Evolutionary conservation across 2,113 vertebrate genomes (phyloP), one percentile per base, ranked within the genome.

Genomic region (Percina caprodes): DNA sequence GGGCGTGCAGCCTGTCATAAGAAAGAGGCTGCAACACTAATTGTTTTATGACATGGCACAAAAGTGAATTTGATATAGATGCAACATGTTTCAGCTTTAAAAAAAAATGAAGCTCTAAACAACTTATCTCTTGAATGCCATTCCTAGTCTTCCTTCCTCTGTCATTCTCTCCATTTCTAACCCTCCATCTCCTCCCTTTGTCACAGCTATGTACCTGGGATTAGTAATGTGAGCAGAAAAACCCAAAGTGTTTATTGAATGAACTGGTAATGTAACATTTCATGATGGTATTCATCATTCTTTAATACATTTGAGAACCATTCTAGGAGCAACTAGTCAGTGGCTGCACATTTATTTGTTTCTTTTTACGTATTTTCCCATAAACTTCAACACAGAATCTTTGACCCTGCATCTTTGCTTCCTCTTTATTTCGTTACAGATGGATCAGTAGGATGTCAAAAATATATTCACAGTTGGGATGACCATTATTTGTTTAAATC

Each of bases 261-360:
- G 23, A 85, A 83, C 55, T 24, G 19, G 26, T 23, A 26, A 78
- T 54, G 77, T 30, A 74, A 55, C 45, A 70, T 75, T 62, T 82
- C 74, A 71, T 60, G 46, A 48, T 19, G 51, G 30, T 69, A 63
- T 80, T 51, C 62, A 77, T 74, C 24, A 49, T 69, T 75, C 66
- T 46, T 54, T 45, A 80, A 83, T 83, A 69, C 52, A 83, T 88
- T 70, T 74, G 35, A 77, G 63, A 67, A 15, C 67, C 45, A 69
- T 55, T 56, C n/a, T 10, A 9, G 24, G 24, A 79, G 74, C 69
- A 51, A 74, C 62, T 80, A 79, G 77, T 80, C 76, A 78, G 55
- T 65, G 54, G 61, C 76, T 30, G 48, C 74, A 80, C 48, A 77
- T 87, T 59, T 81, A 79, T 86, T 69, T 84, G 48, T 86, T 82